phyloP scores from a whole-genome alignment of 2,113 vertebrate species.

The Zapus hudsonius region DNA sequence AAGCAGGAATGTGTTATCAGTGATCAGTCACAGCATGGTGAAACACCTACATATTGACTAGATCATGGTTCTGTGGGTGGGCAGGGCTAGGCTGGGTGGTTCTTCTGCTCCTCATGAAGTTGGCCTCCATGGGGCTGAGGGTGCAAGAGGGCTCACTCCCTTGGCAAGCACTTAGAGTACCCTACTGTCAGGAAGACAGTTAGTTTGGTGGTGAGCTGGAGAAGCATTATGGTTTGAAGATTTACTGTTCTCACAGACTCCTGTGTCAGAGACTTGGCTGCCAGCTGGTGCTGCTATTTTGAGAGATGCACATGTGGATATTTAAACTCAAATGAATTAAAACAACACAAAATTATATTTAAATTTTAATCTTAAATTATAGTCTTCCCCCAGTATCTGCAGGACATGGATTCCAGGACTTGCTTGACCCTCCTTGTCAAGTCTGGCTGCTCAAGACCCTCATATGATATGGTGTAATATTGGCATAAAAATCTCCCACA shows the following conservation, averaged over 20 bases:
- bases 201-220: not conserved
- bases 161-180: too few species aligned
- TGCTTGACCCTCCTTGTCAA: too few species aligned
- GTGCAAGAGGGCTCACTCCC: not conserved
- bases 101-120: not conserved
- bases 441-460: too few species aligned
- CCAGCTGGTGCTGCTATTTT: too few species aligned
- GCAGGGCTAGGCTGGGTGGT: not conserved
- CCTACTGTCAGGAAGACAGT: too few species aligned
- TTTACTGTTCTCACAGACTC: too few species aligned
- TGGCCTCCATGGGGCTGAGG: too few species aligned
- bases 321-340: not conserved
- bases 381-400: not conserved
- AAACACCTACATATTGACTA: too few species aligned
- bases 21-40: too few species aligned
- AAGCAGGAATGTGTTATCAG: not conserved
- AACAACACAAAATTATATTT: not conserved
- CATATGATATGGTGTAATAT: not conserved
- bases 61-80: not conserved
- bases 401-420: not conserved
- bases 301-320: not conserved
- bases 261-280: too few species aligned
- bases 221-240: too few species aligned
- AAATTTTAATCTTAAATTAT: not conserved
- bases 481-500: not conserved